Evolutionary conservation across 2,888 invertebrate genomes (phyloP), one percentile per base, ranked within the genome.

Genomic region (Anagyrus pseudococci): DNA sequence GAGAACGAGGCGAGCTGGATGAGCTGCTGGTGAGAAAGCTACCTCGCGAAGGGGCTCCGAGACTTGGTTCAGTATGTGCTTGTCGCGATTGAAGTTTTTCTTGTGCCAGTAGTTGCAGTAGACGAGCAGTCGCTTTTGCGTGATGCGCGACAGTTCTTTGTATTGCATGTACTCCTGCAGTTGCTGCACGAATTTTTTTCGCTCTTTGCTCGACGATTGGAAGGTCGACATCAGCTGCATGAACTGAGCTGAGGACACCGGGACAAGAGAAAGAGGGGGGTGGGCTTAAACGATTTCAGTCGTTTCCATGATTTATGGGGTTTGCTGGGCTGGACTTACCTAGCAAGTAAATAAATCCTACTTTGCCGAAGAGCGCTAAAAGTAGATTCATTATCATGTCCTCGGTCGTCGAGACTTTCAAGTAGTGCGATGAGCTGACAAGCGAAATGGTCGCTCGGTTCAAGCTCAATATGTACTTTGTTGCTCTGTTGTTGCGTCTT

Each of bases 101-200:
- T 80, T 81, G 55, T 75, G 80, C 26, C 79, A 79, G 62, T 82
- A 83, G 60, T 80, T 74, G 62, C 77, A 81, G 58, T 79, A 84
- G 4, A 68, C 64, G 2, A 78, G 67, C 1, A 84, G 71, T 41
- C 79, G 77, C 19, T 75, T 72, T 63, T 79, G 77, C 55, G 82
- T 73, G 2, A 67, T 49, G 1, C 70, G 67, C 0, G 84, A 81
- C 13, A 84, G 69, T 66, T 81, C 81, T 60, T 83, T 83, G 67
- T 81, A 79, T 1, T 73, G 77, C 73, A 82, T 79, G 59, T 81
- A 84, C 44, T 82, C 82, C 37, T 77, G 72, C 23, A 84, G 69
- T 66, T 83, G 83, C 54, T 81, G 78, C 1, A 75, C 53, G 19
- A 72, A 56, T 44, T 70, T 72, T 25, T 70, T 48, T 26, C 75